phyloP scores from a whole-genome alignment of 2,888 invertebrate genomes.

The Biston betularia region DNA sequence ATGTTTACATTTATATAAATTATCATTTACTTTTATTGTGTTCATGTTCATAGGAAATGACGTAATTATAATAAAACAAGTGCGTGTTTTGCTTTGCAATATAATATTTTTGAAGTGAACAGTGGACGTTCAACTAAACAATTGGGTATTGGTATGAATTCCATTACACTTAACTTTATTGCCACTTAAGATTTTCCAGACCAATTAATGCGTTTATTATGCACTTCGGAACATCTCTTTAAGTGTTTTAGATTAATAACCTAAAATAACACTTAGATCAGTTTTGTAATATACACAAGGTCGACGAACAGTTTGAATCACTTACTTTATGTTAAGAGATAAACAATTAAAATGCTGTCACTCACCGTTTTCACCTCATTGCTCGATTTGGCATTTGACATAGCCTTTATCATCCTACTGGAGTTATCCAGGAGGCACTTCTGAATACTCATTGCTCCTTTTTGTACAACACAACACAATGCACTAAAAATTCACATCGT shows the following conservation, averaged over 20 bases:
- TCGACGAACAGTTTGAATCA: conserved; percentile 39
- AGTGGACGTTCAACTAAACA: conserved; percentile 25
- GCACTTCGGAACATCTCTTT: conserved; percentile 4
- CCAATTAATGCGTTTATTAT: conserved; percentile 19
- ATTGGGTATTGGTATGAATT: conserved; percentile 22
- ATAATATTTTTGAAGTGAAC: conserved; percentile 9
- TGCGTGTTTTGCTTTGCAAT: conserved; percentile 9
- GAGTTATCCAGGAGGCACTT: conserved; percentile 84
- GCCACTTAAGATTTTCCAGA: conserved; percentile 25
- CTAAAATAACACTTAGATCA: conserved; percentile 34
- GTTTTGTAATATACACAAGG: conserved; percentile 48
- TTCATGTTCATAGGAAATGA: conserved; percentile 16
- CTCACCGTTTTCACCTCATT: conserved; percentile 81
- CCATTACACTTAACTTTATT: conserved; percentile 24
- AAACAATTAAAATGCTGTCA: conserved; percentile 34
- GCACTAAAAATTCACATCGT: conserved; percentile 75
- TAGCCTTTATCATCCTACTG: conserved; percentile 84
- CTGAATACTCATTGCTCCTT: conserved; percentile 81
- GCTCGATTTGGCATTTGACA: conserved; percentile 79
- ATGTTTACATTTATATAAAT: conserved; percentile 11
- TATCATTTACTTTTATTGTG: conserved; percentile 5
- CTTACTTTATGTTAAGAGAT: conserved; percentile 22
- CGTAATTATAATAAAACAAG: conserved; percentile 26
- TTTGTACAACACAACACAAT: conserved; percentile 56
- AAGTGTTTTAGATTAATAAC: conserved; percentile 35